A percentile compares a stretch with the other conserved stretches of the same genome.
Evolutionary conservation across 2,797 vertebrate species (phyloP).

Genomic region (Todus mexicanus): DNA sequence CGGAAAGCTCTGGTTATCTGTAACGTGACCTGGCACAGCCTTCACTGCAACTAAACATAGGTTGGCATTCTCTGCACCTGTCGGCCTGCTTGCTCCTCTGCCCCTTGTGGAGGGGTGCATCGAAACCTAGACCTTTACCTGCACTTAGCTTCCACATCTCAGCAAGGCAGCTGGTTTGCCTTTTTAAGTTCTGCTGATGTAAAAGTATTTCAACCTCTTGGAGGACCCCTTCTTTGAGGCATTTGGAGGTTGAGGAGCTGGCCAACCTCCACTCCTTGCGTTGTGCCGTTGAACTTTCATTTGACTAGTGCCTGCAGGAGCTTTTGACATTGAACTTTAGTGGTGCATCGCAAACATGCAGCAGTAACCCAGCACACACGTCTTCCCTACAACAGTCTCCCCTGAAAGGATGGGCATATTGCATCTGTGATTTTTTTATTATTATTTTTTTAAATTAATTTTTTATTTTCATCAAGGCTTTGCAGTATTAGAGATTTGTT

Average conservation of each 20-base stretch:
- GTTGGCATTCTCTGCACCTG: not conserved
- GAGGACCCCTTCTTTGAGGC: not conserved
- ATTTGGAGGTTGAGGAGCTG: not conserved
- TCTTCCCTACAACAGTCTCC: accelerated
- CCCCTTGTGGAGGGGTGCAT: accelerated
- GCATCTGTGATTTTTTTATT: not conserved
- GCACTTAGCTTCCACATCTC: not conserved
- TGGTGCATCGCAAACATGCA: not conserved
- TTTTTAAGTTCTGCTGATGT: not conserved
- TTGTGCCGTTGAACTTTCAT: not conserved
- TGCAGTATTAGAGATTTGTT: not conserved
- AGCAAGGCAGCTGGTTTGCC: not conserved
- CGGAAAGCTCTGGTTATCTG: not conserved
- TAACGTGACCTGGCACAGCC: not conserved
- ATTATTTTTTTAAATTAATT: too few species aligned
- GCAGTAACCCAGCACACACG: accelerated
- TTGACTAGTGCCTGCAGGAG: not conserved
- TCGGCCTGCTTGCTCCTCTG: not conserved
- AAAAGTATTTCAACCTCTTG: not conserved
- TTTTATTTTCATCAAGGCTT: not conserved
- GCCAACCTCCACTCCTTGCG: not conserved
- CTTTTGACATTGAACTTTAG: not conserved
- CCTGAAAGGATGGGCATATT: not conserved
- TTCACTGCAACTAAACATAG: not conserved
- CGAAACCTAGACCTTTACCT: not conserved